Conservation (phyloP, 1,140 invertebrate species). For the Metopolophium dirhodum region DNA sequence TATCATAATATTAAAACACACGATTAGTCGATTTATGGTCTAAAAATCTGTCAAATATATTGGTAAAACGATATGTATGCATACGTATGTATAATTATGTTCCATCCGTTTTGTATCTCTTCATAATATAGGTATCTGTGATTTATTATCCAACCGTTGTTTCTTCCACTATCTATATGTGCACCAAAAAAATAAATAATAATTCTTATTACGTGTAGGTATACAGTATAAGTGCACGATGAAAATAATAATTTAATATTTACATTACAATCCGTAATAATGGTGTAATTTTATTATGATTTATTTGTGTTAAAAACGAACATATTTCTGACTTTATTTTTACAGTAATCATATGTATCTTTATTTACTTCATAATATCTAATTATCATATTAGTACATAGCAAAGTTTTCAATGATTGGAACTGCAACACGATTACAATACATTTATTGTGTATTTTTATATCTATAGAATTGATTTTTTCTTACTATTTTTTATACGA, state of each 20-base stretch:
- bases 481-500: background rate
- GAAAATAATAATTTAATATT: background rate
- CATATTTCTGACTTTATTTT: background rate
- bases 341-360: background rate
- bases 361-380: background rate
- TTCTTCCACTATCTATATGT: background rate
- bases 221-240: background rate
- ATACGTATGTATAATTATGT: background rate
- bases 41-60: slow-evolving; percentile 26
- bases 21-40: slow-evolving; percentile 30
- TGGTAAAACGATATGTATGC: background rate
- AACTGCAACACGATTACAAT: background rate
- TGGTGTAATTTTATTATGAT: background rate
- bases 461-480: background rate
- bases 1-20: background rate
- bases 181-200: too few relatives aligned
- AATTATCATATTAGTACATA: background rate
- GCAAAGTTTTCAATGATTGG: background rate
- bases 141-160: background rate
- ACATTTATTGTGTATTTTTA: background rate
- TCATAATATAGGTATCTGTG: background rate
- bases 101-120: background rate
- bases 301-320: background rate
- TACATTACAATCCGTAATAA: background rate
- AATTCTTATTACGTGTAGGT: background rate